Percentiles rank a stretch among this genome's conserved stretches.
phyloP scores from a whole-genome alignment of 2,888 invertebrate genomes.

The Ceramica pisi region DNA sequence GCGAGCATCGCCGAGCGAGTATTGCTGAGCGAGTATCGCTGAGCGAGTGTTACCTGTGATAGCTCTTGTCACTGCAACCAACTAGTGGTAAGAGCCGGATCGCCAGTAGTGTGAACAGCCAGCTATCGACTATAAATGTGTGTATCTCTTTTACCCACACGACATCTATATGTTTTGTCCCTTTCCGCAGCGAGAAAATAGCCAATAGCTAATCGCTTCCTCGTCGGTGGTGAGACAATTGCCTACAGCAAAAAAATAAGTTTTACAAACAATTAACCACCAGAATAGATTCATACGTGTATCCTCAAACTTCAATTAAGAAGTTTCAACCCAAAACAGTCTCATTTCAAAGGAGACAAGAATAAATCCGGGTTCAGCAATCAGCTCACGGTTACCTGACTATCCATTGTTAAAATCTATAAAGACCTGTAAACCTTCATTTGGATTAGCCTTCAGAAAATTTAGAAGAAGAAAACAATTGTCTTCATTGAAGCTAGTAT shows the following conservation, averaged over 20 bases:
- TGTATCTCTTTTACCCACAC: no score
- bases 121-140: no score
- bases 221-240: no score
- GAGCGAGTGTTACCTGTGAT: no score
- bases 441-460: background rate
- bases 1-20: no score
- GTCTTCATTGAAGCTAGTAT: background rate
- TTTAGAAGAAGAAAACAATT: background rate
- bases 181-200: no score
- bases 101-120: no score
- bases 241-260: background rate
- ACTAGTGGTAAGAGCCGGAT: no score
- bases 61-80: no score
- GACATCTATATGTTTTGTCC: no score
- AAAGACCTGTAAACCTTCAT: background rate
- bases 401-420: background rate
- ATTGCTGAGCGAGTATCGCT: no score
- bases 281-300: background rate
- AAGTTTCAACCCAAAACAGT: background rate
- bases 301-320: background rate
- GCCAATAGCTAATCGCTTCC: no score
- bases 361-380: background rate
- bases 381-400: background rate
- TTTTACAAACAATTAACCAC: background rate
- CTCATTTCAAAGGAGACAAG: background rate